These are phyloP conservation scores for Cecropterus lyciades DNA, from an alignment of 1,140 invertebrate species.

Conservation along the genomic window DNA sequence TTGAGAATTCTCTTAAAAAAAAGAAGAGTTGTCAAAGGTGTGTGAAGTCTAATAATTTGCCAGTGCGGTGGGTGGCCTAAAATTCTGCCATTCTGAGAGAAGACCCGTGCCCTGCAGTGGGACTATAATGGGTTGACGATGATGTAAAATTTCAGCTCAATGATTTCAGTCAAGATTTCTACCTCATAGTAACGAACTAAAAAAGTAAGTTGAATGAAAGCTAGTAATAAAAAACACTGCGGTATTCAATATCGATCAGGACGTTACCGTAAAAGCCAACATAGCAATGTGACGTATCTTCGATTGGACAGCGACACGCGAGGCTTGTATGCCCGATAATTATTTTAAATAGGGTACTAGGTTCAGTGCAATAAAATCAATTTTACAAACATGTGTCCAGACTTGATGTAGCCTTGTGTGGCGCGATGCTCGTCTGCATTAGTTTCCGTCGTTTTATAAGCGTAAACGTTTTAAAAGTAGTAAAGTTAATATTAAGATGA, in stretches of 20 bases:
- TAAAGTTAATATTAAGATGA: neutral
- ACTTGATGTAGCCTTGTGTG: neutral
- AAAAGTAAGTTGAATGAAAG: no score
- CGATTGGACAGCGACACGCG: slow-evolving; percentile 13
- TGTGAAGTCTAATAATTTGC: no score
- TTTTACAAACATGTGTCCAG: slow-evolving; percentile 9
- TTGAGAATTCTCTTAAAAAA: no score
- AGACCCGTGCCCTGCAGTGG: no score
- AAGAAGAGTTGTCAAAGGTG: no score
- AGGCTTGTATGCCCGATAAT: slow-evolving; percentile 10
- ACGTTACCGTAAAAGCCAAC: neutral
- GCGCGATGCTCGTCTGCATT: neutral
- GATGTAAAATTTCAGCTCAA: no score
- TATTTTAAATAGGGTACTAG: slow-evolving; percentile 28
- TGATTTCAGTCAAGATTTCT: no score
- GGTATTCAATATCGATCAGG: slow-evolving; percentile 4
- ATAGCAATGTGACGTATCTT: slow-evolving; percentile 12
- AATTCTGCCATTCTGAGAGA: no score
- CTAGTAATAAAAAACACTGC: slow-evolving; percentile 1
- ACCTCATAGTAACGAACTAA: no score
- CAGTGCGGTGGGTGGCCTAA: no score
- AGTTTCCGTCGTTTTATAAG: neutral
- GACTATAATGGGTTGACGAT: no score
- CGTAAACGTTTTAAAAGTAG: slow-evolving; percentile 7
- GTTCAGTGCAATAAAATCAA: slow-evolving; percentile 20